Base-by-base conservation (phyloP, 2,113 vertebrate species). In the Murina feae region DNA sequence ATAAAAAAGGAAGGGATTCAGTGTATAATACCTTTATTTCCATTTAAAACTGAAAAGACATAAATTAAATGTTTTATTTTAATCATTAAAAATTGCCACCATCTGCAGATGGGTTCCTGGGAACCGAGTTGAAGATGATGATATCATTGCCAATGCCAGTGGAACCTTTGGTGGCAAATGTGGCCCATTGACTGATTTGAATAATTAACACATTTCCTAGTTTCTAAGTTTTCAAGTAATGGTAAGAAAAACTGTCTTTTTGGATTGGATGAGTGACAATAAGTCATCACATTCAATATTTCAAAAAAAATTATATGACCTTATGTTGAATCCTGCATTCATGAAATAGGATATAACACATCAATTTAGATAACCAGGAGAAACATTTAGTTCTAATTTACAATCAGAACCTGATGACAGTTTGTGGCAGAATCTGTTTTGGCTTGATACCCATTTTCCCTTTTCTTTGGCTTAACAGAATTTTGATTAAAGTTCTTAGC, bases 51-150 rank as follows among this genome's bases (percentile, higher is more conserved):
- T 86, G n/a, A 65, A 30, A 21, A 53, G 5, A 12, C 28, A 75
- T 86, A 93, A 65, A 37, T 66, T 47, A 86, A 89, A 49, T 90
- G 47, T 81, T 80, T 81, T 90, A 69, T 74, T 35, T 68, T 86
- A 66, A 86, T 49, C 51, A 81, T 79, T 49, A 49, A 60, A 84
- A 93, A 35, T 55, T 75, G 58, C 17, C 80, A 93, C n/a, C 39
- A 18, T 69, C 37, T 86, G 53, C 11, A 76, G 51, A 65, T n/a
- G n/a, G n/a, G n/a, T 71, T 53, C 37, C 10, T 32, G 21, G 18
- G 35, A 92, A 42, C 4, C 35, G 5, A 51, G 10, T 53, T 86
- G 75, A 53, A 39, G 18, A 83, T 20, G 1, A n/a, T 47, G 35
- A 39, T 63, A 42, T 11, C 8, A 55, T 82, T 71, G 21, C 23